Conservation (phyloP, 2,888 invertebrate genomes). For the Lomographa bimaculata region DNA sequence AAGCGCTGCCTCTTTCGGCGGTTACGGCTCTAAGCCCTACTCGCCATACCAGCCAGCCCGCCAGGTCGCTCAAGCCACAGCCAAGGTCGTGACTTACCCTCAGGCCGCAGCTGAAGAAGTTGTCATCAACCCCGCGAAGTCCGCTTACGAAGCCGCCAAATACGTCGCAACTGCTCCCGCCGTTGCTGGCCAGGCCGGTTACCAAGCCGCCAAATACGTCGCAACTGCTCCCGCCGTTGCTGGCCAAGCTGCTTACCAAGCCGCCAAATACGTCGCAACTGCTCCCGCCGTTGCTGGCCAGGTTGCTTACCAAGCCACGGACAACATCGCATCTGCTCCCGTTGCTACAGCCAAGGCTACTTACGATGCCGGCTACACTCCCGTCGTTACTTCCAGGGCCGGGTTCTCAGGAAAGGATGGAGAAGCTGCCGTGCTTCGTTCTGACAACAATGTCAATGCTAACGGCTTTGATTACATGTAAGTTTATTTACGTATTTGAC, state of each 20-base stretch:
- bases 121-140: neutral
- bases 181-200: too few relatives aligned
- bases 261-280: slow-evolving; percentile 20
- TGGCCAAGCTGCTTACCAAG: slow-evolving; percentile 1
- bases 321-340: slow-evolving; percentile 5
- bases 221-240: neutral
- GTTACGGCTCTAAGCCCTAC: slow-evolving; percentile 2
- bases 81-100: too few relatives aligned
- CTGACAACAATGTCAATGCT: slow-evolving; percentile 37
- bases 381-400: too few relatives aligned
- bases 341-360: slow-evolving; percentile 11
- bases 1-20: slow-evolving; percentile 38
- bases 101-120: neutral
- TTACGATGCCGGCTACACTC: slow-evolving; percentile 6
- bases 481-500: too few relatives aligned
- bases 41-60: slow-evolving; percentile 21
- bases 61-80: slow-evolving; percentile 22
- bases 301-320: slow-evolving; percentile 5
- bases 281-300: slow-evolving; percentile 7
- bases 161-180: neutral
- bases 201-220: too few relatives aligned
- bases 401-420: slow-evolving; percentile 32
- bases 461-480: slow-evolving; percentile 48
- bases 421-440: slow-evolving; percentile 39
- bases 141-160: slow-evolving; percentile 8